These are phyloP conservation scores for Drosophila falleni DNA, from an alignment of 2,888 invertebrate genomes.

Conservation along the genomic window DNA sequence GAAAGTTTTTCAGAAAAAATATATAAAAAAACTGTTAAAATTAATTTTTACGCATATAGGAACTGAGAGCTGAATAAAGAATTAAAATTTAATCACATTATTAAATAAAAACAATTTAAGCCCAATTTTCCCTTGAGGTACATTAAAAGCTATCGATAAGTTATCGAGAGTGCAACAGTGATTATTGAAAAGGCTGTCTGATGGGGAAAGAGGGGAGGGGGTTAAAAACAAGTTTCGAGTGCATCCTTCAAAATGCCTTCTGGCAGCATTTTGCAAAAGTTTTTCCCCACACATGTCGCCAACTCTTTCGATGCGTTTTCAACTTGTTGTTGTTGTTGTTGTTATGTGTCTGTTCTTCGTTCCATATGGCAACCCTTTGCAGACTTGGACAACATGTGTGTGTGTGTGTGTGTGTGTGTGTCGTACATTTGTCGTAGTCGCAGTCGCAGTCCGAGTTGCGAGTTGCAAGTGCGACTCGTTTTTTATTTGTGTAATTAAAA, in stretches of 20 bases:
- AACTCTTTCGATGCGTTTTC: constrained; percentile 26
- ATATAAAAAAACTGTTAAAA: not conserved
- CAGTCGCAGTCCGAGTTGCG: constrained; percentile 20
- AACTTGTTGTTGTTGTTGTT: constrained; percentile 31
- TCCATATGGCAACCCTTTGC: constrained; percentile 7
- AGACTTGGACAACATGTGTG: not conserved
- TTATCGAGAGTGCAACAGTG: constrained; percentile 28
- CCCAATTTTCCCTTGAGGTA: not conserved
- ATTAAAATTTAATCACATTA: no score
- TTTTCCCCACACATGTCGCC: constrained; percentile 31
- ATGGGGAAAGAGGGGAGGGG: no score
- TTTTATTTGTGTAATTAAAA: constrained; percentile 72
- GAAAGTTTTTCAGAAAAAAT: no score
- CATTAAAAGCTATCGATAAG: constrained; percentile 28
- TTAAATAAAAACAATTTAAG: not conserved
- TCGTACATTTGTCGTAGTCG: constrained; percentile 8
- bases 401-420: constrained; percentile 17
- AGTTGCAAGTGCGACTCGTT: constrained; percentile 39
- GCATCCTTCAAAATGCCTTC: constrained; percentile 14
- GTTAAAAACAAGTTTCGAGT: constrained; percentile 29
- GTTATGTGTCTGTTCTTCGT: not conserved
- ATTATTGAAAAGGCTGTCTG: not conserved
- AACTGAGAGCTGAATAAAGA: no score
- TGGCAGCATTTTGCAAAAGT: constrained; percentile 19
- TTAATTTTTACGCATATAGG: not conserved